These are phyloP conservation scores for Brassicogethes aeneus DNA, from an alignment of 2,888 invertebrate species.

Conservation along the genomic window DNA sequence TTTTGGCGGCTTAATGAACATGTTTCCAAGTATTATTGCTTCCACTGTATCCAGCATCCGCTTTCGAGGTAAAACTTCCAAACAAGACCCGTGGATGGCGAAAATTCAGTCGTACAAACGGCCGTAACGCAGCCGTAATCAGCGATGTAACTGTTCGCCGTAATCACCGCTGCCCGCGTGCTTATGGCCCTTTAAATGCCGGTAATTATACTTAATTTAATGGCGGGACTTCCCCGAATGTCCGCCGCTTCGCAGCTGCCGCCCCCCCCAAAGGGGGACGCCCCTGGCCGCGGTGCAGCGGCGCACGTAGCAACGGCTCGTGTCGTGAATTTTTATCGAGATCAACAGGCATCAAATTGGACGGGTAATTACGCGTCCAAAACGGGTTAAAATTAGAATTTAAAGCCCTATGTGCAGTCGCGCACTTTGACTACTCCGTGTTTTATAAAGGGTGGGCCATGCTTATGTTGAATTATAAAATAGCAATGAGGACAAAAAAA, in stretches of 20 bases:
- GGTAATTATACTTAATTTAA: constrained; percentile 24
- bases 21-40: no score
- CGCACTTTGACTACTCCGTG: no score
- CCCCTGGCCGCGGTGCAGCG: background rate
- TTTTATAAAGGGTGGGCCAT: no score
- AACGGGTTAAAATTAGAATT: background rate
- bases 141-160: constrained; percentile 18
- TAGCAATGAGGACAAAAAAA: no score
- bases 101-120: no score
- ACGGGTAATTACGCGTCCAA: background rate
- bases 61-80: no score
- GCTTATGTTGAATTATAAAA: no score
- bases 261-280: no score
- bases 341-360: background rate
- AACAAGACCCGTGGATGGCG: no score
- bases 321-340: background rate
- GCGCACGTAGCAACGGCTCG: background rate
- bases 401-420: no score
- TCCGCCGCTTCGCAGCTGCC: constrained; percentile 5
- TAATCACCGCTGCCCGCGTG: constrained; percentile 21
- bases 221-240: constrained; percentile 15
- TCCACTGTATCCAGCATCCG: no score
- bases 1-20: no score
- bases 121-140: constrained; percentile 15
- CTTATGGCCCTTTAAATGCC: constrained; percentile 20